Percentiles rank a stretch among this genome's conserved stretches.
phyloP scores from a whole-genome alignment of 64 coral and sea anemone genomes.

The Montipora sp. region DNA sequence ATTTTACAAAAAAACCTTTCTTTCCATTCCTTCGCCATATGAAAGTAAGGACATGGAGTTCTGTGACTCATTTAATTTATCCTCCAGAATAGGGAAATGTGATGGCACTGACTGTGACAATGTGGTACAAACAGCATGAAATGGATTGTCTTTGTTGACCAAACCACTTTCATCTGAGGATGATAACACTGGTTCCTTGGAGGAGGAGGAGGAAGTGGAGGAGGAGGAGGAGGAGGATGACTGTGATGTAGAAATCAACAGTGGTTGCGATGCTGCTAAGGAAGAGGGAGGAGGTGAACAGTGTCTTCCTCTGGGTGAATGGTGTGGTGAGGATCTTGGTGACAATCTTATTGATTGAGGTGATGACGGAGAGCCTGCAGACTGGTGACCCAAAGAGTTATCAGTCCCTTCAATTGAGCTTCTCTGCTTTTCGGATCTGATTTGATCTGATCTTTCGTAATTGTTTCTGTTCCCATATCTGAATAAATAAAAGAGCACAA shows the following conservation, averaged over 20 bases:
- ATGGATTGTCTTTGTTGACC: neutral
- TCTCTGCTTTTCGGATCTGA: conserved; percentile 27
- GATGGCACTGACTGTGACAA: neutral
- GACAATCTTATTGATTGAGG: conserved; percentile 59
- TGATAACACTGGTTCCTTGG: neutral
- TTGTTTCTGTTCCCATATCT: conserved; percentile 54
- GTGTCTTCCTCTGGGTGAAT: neutral
- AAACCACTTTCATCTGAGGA: neutral
- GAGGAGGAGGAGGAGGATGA: neutral
- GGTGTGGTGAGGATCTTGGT: conserved; percentile 55
- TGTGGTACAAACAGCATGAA: neutral
- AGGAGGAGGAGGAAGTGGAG: neutral
- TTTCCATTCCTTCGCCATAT: neutral
- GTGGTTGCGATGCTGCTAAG: neutral
- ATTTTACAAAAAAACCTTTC: neutral
- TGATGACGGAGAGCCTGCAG: conserved; percentile 33
- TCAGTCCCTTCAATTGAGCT: conserved; percentile 37
- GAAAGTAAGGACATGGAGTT: conserved; percentile 8
- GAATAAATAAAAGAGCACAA: neutral
- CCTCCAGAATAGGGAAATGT: neutral
- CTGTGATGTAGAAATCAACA: neutral
- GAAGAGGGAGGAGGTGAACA: neutral
- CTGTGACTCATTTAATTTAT: conserved; percentile 15
- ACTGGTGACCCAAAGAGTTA: conserved; percentile 20
- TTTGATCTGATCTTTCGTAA: conserved; percentile 34